Evolutionary conservation across 2,888 invertebrate genomes (phyloP).

Genomic region (Hirudinaria manillensis): DNA sequence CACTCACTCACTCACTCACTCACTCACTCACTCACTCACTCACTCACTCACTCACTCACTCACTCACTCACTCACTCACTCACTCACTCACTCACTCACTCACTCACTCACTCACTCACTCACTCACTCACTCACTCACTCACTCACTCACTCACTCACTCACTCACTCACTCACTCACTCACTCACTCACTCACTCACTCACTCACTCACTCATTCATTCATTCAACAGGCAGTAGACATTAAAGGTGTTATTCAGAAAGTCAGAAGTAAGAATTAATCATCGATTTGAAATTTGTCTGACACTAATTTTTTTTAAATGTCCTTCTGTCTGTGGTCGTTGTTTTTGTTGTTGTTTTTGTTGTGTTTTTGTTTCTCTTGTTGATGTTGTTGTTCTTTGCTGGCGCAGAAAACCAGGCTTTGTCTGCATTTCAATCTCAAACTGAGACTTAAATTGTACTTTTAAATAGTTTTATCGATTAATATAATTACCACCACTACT

Average conservation of each 20-base stretch:
- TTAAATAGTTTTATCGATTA: too few relatives aligned
- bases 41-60: conserved; percentile 10
- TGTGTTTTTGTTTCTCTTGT: not conserved
- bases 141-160: conserved; percentile 16
- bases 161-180: conserved; percentile 11
- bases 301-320: not conserved
- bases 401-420: too few relatives aligned
- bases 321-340: not conserved
- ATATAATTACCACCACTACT: too few relatives aligned
- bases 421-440: too few relatives aligned
- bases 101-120: not conserved
- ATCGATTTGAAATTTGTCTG: too few relatives aligned
- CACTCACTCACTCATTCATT: not conserved
- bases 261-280: too few relatives aligned
- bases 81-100: not conserved
- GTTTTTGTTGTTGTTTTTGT: not conserved
- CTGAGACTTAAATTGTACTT: too few relatives aligned
- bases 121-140: not conserved
- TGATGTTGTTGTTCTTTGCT: too few relatives aligned
- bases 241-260: too few relatives aligned
- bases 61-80: conserved; percentile 15
- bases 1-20: not conserved
- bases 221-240: not conserved
- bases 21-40: not conserved
- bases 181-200: conserved; percentile 10